Evolutionary conservation across 2,113 vertebrate genomes (phyloP).

Genomic region (Macrotus californicus): DNA sequence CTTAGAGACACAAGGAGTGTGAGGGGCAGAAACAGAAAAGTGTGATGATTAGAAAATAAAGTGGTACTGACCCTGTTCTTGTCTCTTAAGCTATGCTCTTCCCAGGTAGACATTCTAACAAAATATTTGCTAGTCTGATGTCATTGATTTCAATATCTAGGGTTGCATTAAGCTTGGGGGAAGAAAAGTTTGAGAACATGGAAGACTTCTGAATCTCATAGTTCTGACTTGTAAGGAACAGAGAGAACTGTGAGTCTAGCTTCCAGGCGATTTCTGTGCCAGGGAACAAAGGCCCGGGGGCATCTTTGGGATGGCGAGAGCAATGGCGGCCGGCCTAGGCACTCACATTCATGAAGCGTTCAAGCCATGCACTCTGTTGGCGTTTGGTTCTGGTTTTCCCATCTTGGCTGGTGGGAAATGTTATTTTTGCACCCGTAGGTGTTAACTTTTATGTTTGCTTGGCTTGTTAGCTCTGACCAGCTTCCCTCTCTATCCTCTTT

Average conservation of each 20-base stretch:
- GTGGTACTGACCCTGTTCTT: not conserved
- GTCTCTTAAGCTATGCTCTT: not conserved
- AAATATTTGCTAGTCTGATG: not conserved
- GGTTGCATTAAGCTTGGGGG: not conserved
- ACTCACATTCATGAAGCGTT: not conserved
- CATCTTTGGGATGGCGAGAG: not conserved
- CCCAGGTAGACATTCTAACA: not conserved
- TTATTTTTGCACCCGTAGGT: not conserved
- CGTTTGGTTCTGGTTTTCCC: not conserved
- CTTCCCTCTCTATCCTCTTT: not conserved
- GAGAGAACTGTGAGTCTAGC: not conserved
- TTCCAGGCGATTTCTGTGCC: not conserved
- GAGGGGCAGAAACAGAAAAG: not conserved
- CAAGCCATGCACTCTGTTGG: not conserved
- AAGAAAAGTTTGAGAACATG: not conserved
- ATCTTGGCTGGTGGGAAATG: not conserved
- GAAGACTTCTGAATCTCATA: not conserved
- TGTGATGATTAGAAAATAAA: not conserved
- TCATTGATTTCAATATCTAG: not conserved
- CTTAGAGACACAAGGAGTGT: not conserved
- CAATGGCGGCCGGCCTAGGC: not conserved
- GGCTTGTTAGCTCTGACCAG: not conserved
- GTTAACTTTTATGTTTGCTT: constrained; percentile 16
- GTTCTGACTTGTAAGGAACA: not conserved
- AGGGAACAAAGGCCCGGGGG: not conserved